phyloP scores from a whole-genome alignment of 2,888 invertebrate species.

The Mimumesa dahlbomi region DNA sequence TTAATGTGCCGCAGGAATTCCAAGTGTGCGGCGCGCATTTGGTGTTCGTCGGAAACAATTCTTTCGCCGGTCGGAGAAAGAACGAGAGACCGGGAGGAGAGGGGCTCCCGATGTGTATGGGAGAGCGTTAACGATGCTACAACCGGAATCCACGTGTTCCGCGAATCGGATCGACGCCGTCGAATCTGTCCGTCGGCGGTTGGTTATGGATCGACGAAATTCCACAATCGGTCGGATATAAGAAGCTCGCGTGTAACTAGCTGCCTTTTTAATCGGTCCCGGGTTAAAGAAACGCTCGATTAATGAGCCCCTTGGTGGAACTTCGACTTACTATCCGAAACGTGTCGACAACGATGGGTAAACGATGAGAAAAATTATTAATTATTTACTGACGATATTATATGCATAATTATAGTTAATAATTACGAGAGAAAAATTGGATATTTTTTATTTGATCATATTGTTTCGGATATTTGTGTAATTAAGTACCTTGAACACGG shows the following conservation, averaged over 20 bases:
- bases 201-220: conserved; percentile 43
- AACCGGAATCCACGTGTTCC: conserved; percentile 50
- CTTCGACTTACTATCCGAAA: conserved; percentile 22
- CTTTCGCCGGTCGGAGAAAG: not conserved
- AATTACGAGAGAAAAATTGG: conserved; percentile 27
- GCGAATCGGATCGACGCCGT: conserved; percentile 47
- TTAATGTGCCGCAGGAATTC: too few species aligned
- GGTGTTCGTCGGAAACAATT: too few species aligned
- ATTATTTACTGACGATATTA: too few species aligned
- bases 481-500: too few species aligned
- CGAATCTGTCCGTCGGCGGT: not conserved
- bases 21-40: too few species aligned
- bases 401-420: too few species aligned
- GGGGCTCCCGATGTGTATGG: conserved; percentile 4
- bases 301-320: conserved; percentile 59
- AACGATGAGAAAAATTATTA: too few species aligned
- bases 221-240: conserved; percentile 43
- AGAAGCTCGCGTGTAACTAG: conserved; percentile 44
- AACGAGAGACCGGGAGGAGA: conserved; percentile 40
- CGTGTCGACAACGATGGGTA: conserved; percentile 64
- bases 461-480: too few species aligned
- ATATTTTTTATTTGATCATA: too few species aligned
- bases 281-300: conserved; percentile 43
- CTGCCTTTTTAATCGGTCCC: conserved; percentile 42
- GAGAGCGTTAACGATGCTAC: conserved; percentile 44